Conservation (phyloP, 2,888 invertebrate species). For the Ophion costatus region DNA sequence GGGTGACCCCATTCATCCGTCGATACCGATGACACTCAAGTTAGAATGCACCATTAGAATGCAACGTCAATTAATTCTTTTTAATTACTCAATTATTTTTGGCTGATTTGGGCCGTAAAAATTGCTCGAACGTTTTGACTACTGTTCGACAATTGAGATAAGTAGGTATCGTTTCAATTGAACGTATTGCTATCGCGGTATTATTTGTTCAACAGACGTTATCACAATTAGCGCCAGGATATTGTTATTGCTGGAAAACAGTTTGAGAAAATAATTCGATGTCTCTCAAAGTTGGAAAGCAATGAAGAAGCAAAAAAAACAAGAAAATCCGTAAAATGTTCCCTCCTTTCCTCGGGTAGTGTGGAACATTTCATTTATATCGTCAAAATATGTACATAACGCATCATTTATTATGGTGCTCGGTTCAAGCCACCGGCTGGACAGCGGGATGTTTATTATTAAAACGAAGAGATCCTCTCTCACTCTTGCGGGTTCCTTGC, state of each 20-base stretch:
- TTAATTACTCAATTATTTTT: no score
- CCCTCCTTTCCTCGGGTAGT: not conserved
- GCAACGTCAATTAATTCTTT: no score
- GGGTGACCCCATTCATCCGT: no score
- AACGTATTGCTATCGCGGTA: no score
- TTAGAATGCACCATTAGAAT: no score
- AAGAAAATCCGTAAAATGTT: not conserved
- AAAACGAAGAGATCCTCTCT: conserved; percentile 66
- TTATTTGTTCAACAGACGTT: no score
- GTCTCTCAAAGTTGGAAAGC: not conserved
- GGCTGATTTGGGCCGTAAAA: no score
- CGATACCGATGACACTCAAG: no score
- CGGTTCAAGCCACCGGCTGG: conserved; percentile 71
- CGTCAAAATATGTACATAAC: not conserved
- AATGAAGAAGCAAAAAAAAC: not conserved
- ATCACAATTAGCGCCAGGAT: no score
- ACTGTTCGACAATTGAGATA: no score
- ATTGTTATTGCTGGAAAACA: not conserved
- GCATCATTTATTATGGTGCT: conserved; percentile 77
- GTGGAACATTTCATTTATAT: conserved; percentile 9
- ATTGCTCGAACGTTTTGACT: no score
- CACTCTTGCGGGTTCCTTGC: not conserved
- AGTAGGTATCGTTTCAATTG: no score
- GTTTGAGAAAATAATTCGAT: not conserved
- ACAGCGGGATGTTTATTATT: conserved; percentile 77